These are phyloP conservation scores for Drosophila pseudotakahashii DNA, from an alignment of 2,888 invertebrate genomes.

Conservation along the genomic window DNA sequence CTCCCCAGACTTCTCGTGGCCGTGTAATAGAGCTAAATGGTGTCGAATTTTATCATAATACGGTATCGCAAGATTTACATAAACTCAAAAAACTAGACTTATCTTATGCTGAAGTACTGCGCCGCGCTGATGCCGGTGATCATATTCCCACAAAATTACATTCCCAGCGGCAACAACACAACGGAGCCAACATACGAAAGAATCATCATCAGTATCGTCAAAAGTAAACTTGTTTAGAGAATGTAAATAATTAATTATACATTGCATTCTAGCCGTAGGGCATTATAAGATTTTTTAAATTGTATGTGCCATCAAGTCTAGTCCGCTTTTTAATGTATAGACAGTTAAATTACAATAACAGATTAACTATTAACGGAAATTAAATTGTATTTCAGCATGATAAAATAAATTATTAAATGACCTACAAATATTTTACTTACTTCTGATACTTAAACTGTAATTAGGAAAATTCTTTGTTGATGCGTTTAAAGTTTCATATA, in stretches of 20 bases:
- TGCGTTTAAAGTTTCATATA: neutral
- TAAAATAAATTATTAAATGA: conserved; percentile 8
- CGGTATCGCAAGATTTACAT: conserved; percentile 93
- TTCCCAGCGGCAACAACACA: conserved; percentile 50
- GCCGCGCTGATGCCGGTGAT: conserved; percentile 86
- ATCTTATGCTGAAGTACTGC: conserved; percentile 93
- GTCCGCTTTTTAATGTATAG: conserved; percentile 30
- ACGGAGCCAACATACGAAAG: conserved; percentile 12
- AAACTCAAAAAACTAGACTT: conserved; percentile 92
- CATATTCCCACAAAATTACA: conserved; percentile 63
- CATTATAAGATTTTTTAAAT: conserved; percentile 19
- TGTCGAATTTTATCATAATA: conserved; percentile 87
- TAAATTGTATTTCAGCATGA: conserved; percentile 11
- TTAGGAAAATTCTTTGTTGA: neutral
- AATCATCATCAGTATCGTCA: conserved; percentile 30
- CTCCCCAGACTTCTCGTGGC: conserved; percentile 64
- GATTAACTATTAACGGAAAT: neutral
- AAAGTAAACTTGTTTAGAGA: conserved; percentile 22
- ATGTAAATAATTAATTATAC: conserved; percentile 15
- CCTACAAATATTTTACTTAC: neutral
- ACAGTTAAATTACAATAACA: conserved; percentile 22
- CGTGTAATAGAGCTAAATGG: conserved; percentile 77
- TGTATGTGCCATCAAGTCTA: conserved; percentile 31
- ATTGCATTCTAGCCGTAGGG: conserved; percentile 19
- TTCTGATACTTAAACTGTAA: neutral